Percentiles rank a stretch among this genome's conserved stretches.
phyloP scores from a whole-genome alignment of 2,888 invertebrate genomes.

The Terebella lapidaria region DNA sequence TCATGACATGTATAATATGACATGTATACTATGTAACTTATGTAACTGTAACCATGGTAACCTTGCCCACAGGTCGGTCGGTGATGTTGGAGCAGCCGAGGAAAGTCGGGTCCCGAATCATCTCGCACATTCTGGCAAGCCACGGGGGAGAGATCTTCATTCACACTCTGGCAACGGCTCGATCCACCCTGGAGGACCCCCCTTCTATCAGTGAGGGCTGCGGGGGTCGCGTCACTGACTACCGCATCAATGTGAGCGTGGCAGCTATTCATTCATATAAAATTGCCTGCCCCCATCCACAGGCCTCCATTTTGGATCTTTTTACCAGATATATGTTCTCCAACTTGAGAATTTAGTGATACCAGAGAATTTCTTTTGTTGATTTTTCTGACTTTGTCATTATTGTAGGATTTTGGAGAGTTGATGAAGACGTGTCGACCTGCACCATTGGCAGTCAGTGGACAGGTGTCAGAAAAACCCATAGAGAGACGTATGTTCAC shows the following conservation, averaged over 20 bases:
- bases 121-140: slow-evolving; percentile 86
- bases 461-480: slow-evolving; percentile 25
- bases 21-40: no score
- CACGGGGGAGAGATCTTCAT: slow-evolving; percentile 96
- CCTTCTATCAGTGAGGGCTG: slow-evolving; percentile 92
- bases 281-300: background rate
- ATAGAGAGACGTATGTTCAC: slow-evolving; percentile 33
- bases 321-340: background rate
- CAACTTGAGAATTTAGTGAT: background rate
- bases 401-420: slow-evolving; percentile 70
- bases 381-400: background rate
- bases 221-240: slow-evolving; percentile 90
- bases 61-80: slow-evolving; percentile 49
- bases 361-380: background rate
- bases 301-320: background rate
- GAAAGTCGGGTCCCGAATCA: slow-evolving; percentile 69
- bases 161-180: slow-evolving; percentile 74
- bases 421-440: slow-evolving; percentile 80
- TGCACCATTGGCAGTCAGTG: slow-evolving; percentile 62
- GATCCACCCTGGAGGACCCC: slow-evolving; percentile 87
- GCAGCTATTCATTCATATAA: background rate
- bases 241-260: slow-evolving; percentile 61
- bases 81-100: slow-evolving; percentile 73
- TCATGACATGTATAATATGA: background rate
- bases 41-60: no score